phyloP scores from a whole-genome alignment of 2,888 invertebrate species.

The Apamea anceps region DNA sequence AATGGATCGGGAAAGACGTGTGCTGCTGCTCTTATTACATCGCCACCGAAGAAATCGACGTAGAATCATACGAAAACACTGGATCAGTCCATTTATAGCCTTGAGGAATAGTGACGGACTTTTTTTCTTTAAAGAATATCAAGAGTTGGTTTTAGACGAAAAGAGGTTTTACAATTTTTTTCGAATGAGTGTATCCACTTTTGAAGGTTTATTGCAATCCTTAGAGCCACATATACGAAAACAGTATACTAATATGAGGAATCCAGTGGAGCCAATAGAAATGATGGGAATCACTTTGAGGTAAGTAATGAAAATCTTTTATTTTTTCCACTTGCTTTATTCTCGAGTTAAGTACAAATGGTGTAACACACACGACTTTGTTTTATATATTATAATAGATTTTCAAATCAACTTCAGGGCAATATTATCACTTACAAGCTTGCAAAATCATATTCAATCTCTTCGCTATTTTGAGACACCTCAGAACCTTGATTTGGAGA shows the following conservation, averaged over 20 bases:
- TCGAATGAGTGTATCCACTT: constrained; percentile 44
- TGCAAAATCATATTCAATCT: constrained; percentile 38
- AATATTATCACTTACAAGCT: constrained; percentile 37
- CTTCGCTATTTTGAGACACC: constrained; percentile 36
- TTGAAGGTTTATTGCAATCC: constrained; percentile 52
- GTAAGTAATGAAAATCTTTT: constrained; percentile 50
- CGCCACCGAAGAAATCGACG: constrained; percentile 53
- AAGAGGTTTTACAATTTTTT: constrained; percentile 50
- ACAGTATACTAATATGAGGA: constrained; percentile 57
- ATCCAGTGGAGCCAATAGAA: constrained; percentile 39
- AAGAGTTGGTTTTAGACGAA: constrained; percentile 54
- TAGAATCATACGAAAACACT: constrained; percentile 47
- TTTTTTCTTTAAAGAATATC: constrained; percentile 45
- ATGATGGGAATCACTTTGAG: constrained; percentile 50
- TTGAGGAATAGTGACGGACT: constrained; percentile 36
- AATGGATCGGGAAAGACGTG: constrained; percentile 49
- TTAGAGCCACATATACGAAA: constrained; percentile 59
- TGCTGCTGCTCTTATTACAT: constrained; percentile 48
- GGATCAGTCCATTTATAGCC: constrained; percentile 49
- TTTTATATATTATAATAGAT: constrained; percentile 35
- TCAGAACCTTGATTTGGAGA: constrained; percentile 27
- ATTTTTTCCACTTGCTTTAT: constrained; percentile 31
- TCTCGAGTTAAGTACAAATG: constrained; percentile 23
- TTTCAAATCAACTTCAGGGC: constrained; percentile 36
- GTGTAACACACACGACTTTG: constrained; percentile 22